Base-by-base conservation (phyloP, 2,797 vertebrate genomes). In the Anas georgica region DNA sequence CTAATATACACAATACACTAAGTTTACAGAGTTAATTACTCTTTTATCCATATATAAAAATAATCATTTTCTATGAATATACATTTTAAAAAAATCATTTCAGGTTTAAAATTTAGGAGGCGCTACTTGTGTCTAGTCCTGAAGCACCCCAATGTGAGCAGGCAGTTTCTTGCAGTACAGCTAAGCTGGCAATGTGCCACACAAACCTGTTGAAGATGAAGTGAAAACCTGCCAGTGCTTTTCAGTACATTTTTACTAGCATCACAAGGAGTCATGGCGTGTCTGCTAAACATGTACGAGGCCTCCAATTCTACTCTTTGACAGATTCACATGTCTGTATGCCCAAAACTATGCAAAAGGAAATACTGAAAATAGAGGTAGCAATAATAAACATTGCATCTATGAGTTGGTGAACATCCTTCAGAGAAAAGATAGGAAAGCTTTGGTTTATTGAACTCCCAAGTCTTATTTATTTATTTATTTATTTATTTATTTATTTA, bases 141-240 rank as follows among this genome's bases (percentile, higher is more conserved):
- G 95, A 95, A 93, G 88, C 17, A 97, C 93, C 83, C 56, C 13
- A 90, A 93, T 67, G 41, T 70, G 54, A 94, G 94, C 85, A 94
- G 78, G 76, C 43, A 46, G 7, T 28, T 31, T 76, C 25, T 86
- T 18, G 67, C 74, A 14, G 70, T 76, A 69, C n/a, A 74, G 52
- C 35, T 74, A 69, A 77, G 9, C 35, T 73, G n/a, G 39, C 81
- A 76, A 67, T 5, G 3, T 18, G 37, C 77, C 76, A 59, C 43
- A 63, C 7, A 74, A 83, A 63, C 5, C 10, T 52, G 18, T 0
- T 45, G 46, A 88, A 83, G 70, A 68, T 14, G 39, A 85, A 85
- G 18, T 25, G 25, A 45, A 66, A 93, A 91, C 15, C 25, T 77
- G 55, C n/a, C 86, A 62, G 8, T 56, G 43, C 17, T 79, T 81